Conservation (phyloP, 2,888 invertebrate species). For the Cataglyphis rosenhaueri region DNA sequence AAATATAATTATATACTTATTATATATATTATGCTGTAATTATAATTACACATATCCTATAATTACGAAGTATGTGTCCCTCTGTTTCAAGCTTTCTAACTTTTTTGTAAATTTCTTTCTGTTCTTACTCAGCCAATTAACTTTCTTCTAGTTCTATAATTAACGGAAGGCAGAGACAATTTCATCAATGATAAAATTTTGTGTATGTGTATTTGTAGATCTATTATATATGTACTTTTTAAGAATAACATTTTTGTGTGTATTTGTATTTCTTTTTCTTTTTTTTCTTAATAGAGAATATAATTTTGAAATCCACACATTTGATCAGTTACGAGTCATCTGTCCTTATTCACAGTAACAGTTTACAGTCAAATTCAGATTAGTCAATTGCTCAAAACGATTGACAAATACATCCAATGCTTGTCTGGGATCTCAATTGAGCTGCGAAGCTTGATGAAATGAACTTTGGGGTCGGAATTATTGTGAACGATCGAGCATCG, state of each 20-base stretch:
- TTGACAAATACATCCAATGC: conserved; percentile 68
- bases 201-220: conserved; percentile 52
- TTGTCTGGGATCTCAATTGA: conserved; percentile 73
- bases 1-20: conserved; percentile 49
- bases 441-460: conserved; percentile 63
- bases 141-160: conserved; percentile 52
- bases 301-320: conserved; percentile 53
- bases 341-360: conserved; percentile 71
- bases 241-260: conserved; percentile 36
- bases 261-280: conserved; percentile 46
- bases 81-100: conserved; percentile 42
- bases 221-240: conserved; percentile 34
- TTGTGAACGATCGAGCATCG: conserved; percentile 75
- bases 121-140: conserved; percentile 45
- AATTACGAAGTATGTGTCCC: conserved; percentile 38
- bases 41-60: conserved; percentile 28
- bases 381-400: conserved; percentile 73
- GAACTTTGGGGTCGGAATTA: conserved; percentile 67
- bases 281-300: conserved; percentile 45
- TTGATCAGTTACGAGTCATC: conserved; percentile 71
- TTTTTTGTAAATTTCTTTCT: conserved; percentile 49
- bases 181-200: conserved; percentile 47
- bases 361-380: conserved; percentile 77
- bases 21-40: conserved; percentile 15
- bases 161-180: conserved; percentile 49